A percentile compares a stretch with the other conserved stretches of the same genome.
phyloP scores from a whole-genome alignment of 2,113 vertebrate genomes.

The Myiopsitta monachus region DNA sequence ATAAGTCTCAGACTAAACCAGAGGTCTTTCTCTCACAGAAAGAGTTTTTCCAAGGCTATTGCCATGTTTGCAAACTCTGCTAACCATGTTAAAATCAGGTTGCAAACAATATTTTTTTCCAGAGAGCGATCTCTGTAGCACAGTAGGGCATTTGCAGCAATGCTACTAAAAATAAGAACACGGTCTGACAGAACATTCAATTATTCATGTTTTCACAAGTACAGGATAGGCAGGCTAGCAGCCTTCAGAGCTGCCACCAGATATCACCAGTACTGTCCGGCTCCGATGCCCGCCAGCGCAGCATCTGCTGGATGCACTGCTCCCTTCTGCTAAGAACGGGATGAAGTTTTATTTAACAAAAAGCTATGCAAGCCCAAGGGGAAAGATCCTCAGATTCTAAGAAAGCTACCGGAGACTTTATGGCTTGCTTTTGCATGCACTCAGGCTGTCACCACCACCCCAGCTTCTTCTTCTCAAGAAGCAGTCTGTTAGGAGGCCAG shows the following conservation, averaged over 20 bases:
- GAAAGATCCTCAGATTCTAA: neutral
- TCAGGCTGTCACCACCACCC: neutral
- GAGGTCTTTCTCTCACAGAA: neutral
- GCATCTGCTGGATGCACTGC: neutral
- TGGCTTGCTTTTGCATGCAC: neutral
- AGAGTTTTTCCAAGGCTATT: neutral
- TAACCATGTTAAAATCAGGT: neutral
- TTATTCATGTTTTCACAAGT: neutral
- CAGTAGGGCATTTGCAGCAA: neutral
- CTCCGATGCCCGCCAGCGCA: accelerated
- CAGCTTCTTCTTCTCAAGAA: neutral
- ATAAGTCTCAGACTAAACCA: neutral
- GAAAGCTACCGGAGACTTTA: neutral
- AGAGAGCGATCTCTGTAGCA: neutral
- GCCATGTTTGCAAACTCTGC: neutral
- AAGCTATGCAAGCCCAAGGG: neutral
- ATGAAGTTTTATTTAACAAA: neutral
- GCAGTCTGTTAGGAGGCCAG: neutral
- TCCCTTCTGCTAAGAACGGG: neutral
- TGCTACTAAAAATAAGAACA: neutral
- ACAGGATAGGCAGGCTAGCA: neutral
- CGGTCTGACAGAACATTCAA: neutral
- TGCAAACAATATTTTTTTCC: neutral
- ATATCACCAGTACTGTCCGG: neutral
- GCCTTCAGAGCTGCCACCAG: neutral